A percentile compares a stretch with the other conserved stretches of the same genome.
These are phyloP conservation scores for Sinocyclocheilus anophthalmus DNA, from an alignment of 2,113 vertebrate species.

Conservation along the genomic window DNA sequence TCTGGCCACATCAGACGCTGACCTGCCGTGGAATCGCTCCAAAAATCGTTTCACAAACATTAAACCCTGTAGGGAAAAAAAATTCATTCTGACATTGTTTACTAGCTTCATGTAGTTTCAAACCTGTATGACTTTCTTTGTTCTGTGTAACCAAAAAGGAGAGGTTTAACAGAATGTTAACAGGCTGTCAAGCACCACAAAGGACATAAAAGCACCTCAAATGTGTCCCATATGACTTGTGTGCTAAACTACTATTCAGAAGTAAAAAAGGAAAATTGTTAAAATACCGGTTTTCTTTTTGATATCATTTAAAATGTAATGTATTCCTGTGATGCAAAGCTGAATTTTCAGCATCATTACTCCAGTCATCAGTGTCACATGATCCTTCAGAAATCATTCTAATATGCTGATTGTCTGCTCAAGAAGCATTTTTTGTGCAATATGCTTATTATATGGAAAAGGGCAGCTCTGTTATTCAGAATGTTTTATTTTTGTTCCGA, in stretches of 20 bases:
- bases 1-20: slow-evolving; percentile 92
- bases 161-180: background rate
- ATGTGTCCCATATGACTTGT: background rate
- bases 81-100: background rate
- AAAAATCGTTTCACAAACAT: slow-evolving; percentile 99
- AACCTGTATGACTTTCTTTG: background rate
- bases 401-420: background rate
- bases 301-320: background rate
- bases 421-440: background rate
- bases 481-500: background rate
- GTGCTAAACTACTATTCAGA: background rate
- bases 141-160: background rate
- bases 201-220: background rate
- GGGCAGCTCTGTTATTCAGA: background rate
- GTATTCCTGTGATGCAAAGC: background rate
- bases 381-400: background rate
- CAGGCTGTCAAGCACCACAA: background rate
- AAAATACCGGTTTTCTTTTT: background rate
- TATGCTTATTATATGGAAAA: background rate
- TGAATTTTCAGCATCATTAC: background rate
- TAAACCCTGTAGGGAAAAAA: slow-evolving; percentile 86
- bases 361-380: background rate
- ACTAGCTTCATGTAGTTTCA: background rate
- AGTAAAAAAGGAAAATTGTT: background rate
- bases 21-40: slow-evolving; percentile 95